phyloP scores from a whole-genome alignment of 2,113 vertebrate genomes.

The Rallus limicola region DNA sequence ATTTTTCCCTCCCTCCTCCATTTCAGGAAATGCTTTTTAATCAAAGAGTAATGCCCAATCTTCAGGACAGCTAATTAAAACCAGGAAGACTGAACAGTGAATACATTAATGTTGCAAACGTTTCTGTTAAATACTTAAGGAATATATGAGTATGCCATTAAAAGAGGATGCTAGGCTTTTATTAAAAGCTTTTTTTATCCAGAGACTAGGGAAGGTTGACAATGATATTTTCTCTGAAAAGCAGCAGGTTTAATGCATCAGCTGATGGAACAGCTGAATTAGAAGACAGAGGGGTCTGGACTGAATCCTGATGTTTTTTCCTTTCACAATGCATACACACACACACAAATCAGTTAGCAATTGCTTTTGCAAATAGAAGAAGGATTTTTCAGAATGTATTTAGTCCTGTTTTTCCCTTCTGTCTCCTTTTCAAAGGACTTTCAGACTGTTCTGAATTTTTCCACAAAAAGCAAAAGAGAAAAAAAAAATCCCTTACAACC shows the following conservation, averaged over 20 bases:
- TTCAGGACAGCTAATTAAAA: constrained; percentile 42
- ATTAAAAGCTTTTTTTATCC: not conserved
- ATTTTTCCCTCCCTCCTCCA: not conserved
- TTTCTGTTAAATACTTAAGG: not conserved
- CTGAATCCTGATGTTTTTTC: not conserved
- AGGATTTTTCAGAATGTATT: not conserved
- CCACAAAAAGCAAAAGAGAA: not conserved
- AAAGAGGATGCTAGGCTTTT: not conserved
- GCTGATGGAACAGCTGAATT: not conserved
- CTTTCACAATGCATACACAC: not conserved
- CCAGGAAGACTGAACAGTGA: constrained; percentile 9
- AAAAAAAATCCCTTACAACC: not conserved
- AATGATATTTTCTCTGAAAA: not conserved
- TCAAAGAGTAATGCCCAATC: constrained; percentile 22
- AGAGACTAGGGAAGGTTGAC: not conserved
- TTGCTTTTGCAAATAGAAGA: not conserved
- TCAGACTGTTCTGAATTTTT: not conserved
- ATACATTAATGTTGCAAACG: constrained; percentile 9
- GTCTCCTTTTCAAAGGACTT: not conserved
- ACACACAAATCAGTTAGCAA: not conserved
- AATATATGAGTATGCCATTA: not conserved
- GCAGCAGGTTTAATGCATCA: not conserved
- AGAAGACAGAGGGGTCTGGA: not conserved
- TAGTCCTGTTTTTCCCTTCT: not conserved
- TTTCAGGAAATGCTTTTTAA: constrained; percentile 50